These are phyloP conservation scores for Chaetops frenatus DNA, from an alignment of 2,113 vertebrate genomes.

Conservation along the genomic window DNA sequence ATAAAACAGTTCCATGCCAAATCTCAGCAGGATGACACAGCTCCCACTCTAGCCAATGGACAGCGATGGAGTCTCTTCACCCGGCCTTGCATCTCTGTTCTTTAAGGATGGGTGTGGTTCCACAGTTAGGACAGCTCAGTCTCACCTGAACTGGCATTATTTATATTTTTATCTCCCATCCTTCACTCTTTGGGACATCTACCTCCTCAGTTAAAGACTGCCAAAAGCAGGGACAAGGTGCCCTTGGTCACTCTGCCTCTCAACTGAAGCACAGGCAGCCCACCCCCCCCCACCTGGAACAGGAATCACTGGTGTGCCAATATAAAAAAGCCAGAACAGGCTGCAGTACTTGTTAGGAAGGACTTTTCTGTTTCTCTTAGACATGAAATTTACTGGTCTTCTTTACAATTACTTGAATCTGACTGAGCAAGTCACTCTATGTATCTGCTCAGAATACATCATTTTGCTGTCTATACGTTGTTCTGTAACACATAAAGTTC, in stretches of 20 bases:
- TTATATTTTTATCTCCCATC: not conserved
- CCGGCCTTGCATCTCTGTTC: not conserved
- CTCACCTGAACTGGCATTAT: not conserved
- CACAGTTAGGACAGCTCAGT: not conserved
- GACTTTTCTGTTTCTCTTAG: not conserved
- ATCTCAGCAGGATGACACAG: not conserved
- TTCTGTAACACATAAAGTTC: not conserved
- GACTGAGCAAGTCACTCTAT: not conserved
- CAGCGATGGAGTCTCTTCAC: not conserved
- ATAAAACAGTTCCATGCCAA: not conserved
- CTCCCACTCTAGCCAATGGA: not conserved
- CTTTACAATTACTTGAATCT: not conserved
- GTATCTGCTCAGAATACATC: not conserved
- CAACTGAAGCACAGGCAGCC: not conserved
- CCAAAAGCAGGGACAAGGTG: not conserved
- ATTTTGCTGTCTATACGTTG: not conserved
- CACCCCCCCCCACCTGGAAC: not conserved
- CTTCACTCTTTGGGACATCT: not conserved
- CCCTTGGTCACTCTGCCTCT: not conserved
- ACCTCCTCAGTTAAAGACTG: not conserved
- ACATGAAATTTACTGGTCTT: not conserved
- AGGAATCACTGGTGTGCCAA: fast-evolving
- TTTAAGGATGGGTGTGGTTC: not conserved
- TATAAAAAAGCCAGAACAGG: not conserved
- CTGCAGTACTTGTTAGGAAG: not conserved